Evolutionary conservation across 2,888 invertebrate species (phyloP).

Genomic region (Pristionchus fissidentatus): DNA sequence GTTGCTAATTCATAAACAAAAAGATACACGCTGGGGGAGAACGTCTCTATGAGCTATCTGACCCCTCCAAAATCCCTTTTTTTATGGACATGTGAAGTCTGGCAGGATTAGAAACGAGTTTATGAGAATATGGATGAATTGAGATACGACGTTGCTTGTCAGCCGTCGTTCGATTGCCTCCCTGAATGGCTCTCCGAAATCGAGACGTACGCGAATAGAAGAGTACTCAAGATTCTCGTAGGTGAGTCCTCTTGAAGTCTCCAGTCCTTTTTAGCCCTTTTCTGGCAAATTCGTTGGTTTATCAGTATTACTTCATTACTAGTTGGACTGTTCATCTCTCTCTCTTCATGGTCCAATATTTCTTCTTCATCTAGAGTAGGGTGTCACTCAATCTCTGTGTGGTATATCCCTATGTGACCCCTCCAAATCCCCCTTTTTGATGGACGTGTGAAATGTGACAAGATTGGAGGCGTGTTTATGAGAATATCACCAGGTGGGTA

Average conservation of each 20-base stretch:
- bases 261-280: not conserved
- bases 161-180: constrained; percentile 95
- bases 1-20: not conserved
- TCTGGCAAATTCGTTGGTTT: not conserved
- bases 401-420: no score
- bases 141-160: constrained; percentile 93
- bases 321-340: not conserved
- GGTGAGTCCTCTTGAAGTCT: constrained; percentile 80
- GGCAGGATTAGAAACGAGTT: no score
- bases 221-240: constrained; percentile 92
- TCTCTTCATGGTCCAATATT: constrained; percentile 6
- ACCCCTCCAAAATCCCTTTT: no score
- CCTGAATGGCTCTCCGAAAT: constrained; percentile 97
- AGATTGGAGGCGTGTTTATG: not conserved
- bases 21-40: not conserved
- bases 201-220: constrained; percentile 95
- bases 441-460: not conserved
- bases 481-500: no score
- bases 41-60: not conserved
- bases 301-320: not conserved
- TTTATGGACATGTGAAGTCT: no score
- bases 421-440: not conserved
- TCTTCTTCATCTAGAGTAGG: constrained; percentile 8
- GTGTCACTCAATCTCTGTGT: not conserved
- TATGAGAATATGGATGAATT: not conserved